Base-by-base conservation (phyloP, 2,888 invertebrate genomes). In the Abrostola tripartita region DNA sequence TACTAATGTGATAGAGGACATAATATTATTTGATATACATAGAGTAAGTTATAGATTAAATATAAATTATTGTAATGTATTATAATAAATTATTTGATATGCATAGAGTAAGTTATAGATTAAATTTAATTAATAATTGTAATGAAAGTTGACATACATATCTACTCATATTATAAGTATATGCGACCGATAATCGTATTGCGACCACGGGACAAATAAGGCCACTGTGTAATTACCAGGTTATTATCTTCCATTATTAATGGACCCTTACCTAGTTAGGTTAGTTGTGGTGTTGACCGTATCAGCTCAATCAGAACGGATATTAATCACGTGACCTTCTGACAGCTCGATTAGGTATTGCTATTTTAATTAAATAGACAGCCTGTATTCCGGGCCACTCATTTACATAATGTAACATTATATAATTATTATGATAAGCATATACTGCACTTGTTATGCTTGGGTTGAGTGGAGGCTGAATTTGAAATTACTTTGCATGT, bases 261-360 rank as follows among this genome's bases (percentile, higher is more conserved):
- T 35, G 11, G 35, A 49, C 49, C 24, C 24, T 24, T 35, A 24
- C 24, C 49, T 9, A 49, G 24, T 49, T 49, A 35, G 49, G 49
- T 49, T 10, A 10, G 49, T 40, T 14, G 37, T 41, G 14, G 41
- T 6, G 50, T 53, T 11, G 40, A n/a, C 66, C 65, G 7, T 66
- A 65, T 66, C 10, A 40, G 59, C 24, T 42, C 12, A 65, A 51
- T 59, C 52, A 65, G 59, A 53, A 53, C 59, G 42, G 42, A 36
- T 50, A 38, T 37, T 14, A n/a, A 37, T 14, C 42, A 61, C n/a
- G 7, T 37, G 42, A 44, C 52, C 65, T 35, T 12, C 24, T 12
- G 10, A 6, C 38, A 10, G 5, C 47, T 57, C 8, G 7, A 37
- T 37, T 37, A 12, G 44, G 37, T 49, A 47, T 24, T 41, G 40